Evolutionary conservation across 2,888 invertebrate genomes (phyloP), one percentile per base, ranked within the genome.

Genomic region (Vanessa cardui): DNA sequence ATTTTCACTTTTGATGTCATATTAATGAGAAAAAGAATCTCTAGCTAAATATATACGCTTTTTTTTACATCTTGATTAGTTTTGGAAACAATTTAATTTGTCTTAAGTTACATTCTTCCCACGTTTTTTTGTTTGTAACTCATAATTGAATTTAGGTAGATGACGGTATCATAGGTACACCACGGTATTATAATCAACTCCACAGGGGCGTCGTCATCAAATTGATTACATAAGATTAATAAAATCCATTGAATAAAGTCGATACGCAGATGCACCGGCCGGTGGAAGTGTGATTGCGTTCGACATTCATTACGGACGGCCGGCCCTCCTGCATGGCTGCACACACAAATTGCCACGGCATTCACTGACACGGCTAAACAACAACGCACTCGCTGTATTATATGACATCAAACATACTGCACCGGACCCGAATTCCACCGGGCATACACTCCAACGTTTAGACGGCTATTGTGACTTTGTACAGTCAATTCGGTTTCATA

Each of bases 281-380:
- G 62, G 62, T 59, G 59, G 64, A 62, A 50, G 69, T 69, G 71
- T 64, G 71, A 68, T 65, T 61, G 54, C 69, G 63, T 69, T 80
- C 77, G 78, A 83, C 80, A 85, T 87, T 86, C 85, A 89, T 88
- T 87, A 86, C 82, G 78, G 79, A 75, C 78, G 88, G 83, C 84
- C 89, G 85, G 87, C 88, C 83, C 88, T 87, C 86, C 88, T 85
- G 90, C 88, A 83, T 86, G 79, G 85, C 79, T 87, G 88, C 88
- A 87, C 88, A 87, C 86, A 86, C 89, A 89, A 90, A 89, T 90
- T 89, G 86, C 84, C 82, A 81, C 72, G 82, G 82, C 83, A 83
- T 83, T 83, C 86, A 54, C 86, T 86, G 88, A 86, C 84, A 86
- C 85, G 85, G 83, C 88, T 86, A 84, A 60, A 54, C 54, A 54